These are phyloP conservation scores for Leucoma salicis DNA, from an alignment of 2,888 invertebrate species.

Conservation along the genomic window DNA sequence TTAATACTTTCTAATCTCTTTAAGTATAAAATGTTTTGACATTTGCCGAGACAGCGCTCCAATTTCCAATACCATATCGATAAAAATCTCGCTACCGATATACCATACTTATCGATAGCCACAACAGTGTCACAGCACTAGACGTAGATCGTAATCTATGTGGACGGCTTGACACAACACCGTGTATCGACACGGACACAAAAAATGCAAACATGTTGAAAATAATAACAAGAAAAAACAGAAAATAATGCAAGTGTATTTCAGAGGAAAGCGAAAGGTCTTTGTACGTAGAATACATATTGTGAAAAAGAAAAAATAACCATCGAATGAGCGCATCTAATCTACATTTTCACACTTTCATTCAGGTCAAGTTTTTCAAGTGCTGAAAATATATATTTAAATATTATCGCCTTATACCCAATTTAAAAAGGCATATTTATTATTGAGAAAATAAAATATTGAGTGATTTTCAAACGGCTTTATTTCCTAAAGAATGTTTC, in stretches of 20 bases:
- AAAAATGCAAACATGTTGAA: conserved; percentile 31
- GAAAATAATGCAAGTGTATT: conserved; percentile 11
- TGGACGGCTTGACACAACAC: conserved; percentile 39
- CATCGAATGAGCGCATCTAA: too few species aligned
- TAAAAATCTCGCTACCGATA: conserved; percentile 48
- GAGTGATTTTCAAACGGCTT: too few species aligned
- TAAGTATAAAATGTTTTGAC: conserved; percentile 28
- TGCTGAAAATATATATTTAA: too few species aligned
- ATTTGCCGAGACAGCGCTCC: conserved; percentile 28
- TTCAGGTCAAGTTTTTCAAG: too few species aligned
- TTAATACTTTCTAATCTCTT: conserved; percentile 28
- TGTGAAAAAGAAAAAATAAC: conserved; percentile 9
- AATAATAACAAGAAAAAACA: conserved; percentile 33
- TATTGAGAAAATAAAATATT: too few species aligned
- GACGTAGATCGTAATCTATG: conserved; percentile 50
- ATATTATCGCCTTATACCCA: too few species aligned
- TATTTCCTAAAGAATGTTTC: too few species aligned
- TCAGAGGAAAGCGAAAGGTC: conserved; percentile 1
- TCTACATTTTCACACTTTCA: too few species aligned
- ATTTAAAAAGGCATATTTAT: too few species aligned
- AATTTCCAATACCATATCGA: conserved; percentile 45
- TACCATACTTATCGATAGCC: conserved; percentile 56
- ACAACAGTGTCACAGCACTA: conserved; percentile 56
- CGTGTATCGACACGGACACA: conserved; percentile 39
- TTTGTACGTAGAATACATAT: conserved; percentile 12